Conservation (phyloP, 2,888 invertebrate genomes). For the Ochropleura plecta region DNA sequence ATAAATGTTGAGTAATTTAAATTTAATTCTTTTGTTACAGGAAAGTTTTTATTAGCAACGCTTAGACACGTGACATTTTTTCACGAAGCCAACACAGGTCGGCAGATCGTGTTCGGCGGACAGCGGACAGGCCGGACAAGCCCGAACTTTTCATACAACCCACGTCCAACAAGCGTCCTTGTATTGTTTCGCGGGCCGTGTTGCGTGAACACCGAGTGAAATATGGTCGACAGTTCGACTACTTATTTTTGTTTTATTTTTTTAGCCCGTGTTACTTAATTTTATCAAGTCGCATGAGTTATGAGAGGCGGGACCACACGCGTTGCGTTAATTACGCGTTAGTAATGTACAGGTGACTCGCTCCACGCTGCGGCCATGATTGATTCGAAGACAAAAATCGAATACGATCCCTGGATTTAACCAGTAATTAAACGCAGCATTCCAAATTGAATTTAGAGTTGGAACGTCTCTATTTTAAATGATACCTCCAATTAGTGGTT, state of each 20-base stretch:
- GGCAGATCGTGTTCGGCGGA: conserved; percentile 63
- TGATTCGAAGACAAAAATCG: conserved; percentile 64
- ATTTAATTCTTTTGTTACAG: conserved; percentile 34
- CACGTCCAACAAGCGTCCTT: conserved; percentile 84
- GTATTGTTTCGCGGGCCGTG: conserved; percentile 89
- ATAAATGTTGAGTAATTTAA: conserved; percentile 5
- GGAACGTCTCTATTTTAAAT: conserved; percentile 57
- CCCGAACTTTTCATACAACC: conserved; percentile 74
- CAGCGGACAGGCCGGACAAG: conserved; percentile 66
- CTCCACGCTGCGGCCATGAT: conserved; percentile 64
- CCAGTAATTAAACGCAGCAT: conserved; percentile 46
- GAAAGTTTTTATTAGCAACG: conserved; percentile 21
- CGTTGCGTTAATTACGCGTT: conserved; percentile 86
- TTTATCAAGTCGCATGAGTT: conserved; percentile 90
- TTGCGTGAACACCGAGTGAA: conserved; percentile 89
- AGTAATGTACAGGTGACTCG: conserved; percentile 75
- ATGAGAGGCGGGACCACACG: conserved; percentile 89
- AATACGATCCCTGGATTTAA: conserved; percentile 52
- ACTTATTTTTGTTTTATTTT: conserved; percentile 88
- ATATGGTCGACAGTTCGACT: conserved; percentile 88
- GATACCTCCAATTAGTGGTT: conserved; percentile 45
- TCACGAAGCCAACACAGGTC: conserved; percentile 60
- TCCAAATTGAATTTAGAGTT: conserved; percentile 49
- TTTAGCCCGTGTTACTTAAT: conserved; percentile 89
- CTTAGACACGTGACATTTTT: conserved; percentile 61